Conservation (phyloP, 2,797 vertebrate species). For the Sternotherus odoratus region DNA sequence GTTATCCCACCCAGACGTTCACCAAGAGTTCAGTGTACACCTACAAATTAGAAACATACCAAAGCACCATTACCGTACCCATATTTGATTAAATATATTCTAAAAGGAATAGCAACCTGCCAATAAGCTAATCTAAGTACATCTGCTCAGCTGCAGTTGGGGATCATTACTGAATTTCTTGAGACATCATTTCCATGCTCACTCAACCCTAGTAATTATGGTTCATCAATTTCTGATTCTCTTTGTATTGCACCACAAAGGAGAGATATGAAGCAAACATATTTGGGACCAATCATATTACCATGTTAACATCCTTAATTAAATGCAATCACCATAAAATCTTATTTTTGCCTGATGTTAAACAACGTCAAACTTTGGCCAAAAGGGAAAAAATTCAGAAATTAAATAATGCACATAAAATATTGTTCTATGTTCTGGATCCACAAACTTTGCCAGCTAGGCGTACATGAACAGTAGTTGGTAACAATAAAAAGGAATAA, state of each 20-base stretch:
- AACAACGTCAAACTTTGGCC: constrained; percentile 55
- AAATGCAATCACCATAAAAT: constrained; percentile 43
- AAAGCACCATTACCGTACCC: background rate
- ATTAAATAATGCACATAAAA: constrained; percentile 54
- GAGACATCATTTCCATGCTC: constrained; percentile 1
- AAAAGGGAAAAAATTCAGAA: constrained; percentile 31
- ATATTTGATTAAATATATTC: background rate
- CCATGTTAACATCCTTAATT: constrained; percentile 9
- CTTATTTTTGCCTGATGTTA: constrained; percentile 58
- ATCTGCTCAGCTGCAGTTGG: constrained; percentile 50
- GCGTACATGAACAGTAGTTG: constrained; percentile 62
- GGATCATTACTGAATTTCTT: constrained; percentile 48
- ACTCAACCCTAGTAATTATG: background rate
- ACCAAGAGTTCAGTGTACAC: constrained; percentile 37
- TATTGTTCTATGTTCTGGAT: constrained; percentile 50
- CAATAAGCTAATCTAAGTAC: constrained; percentile 67
- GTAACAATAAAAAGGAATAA: constrained; percentile 74
- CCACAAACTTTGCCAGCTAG: constrained; percentile 51
- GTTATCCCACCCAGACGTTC: constrained; percentile 72
- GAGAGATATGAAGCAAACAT: background rate
- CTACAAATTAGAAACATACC: constrained; percentile 31
- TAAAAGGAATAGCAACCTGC: constrained; percentile 41
- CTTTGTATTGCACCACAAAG: background rate
- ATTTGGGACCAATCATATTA: background rate
- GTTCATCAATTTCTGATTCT: background rate